Percentiles rank a stretch among this genome's conserved stretches.
phyloP scores from a whole-genome alignment of 2,797 vertebrate genomes.

The Hylomyscus alleni region DNA sequence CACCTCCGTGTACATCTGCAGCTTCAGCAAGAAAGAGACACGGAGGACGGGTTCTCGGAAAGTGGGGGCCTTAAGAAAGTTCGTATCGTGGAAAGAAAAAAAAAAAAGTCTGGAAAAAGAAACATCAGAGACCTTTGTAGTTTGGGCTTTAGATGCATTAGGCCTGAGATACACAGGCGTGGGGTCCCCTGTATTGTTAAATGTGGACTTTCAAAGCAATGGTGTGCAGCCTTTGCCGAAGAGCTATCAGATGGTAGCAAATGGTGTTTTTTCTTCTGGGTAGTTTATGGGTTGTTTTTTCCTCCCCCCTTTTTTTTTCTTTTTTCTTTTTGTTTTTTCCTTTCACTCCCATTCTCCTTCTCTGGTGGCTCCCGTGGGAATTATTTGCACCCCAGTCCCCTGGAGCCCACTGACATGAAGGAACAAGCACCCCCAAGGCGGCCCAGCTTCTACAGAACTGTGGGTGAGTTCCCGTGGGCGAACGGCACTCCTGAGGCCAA shows the following conservation, averaged over 20 bases:
- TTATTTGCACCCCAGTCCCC: slow-evolving; percentile 45
- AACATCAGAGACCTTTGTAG: slow-evolving; percentile 89
- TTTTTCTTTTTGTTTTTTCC: slow-evolving; percentile 85
- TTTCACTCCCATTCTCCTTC: slow-evolving; percentile 85
- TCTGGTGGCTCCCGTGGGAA: slow-evolving; percentile 68
- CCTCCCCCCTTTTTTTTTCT: slow-evolving; percentile 86
- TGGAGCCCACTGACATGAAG: neutral
- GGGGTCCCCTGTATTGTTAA: slow-evolving; percentile 80
- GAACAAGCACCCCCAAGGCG: neutral
- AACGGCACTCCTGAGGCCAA: neutral
- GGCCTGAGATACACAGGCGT: slow-evolving; percentile 81
- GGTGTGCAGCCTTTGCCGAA: slow-evolving; percentile 79
- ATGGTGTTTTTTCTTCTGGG: slow-evolving; percentile 86
- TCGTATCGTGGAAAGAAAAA: slow-evolving; percentile 69
- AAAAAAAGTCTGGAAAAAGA: slow-evolving; percentile 85
- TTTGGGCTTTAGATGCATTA: slow-evolving; percentile 87
- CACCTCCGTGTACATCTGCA: slow-evolving; percentile 88
- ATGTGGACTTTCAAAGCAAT: slow-evolving; percentile 83
- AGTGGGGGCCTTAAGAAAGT: slow-evolving; percentile 85
- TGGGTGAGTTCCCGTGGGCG: neutral
- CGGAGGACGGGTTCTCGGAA: slow-evolving; percentile 85
- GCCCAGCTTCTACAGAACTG: slow-evolving; percentile 7
- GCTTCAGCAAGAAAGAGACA: slow-evolving; percentile 90
- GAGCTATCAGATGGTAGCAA: slow-evolving; percentile 81
- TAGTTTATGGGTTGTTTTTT: slow-evolving; percentile 23